A percentile compares a stretch with the other conserved stretches of the same genome.
Conservation (phyloP, 2,888 invertebrate species). For the Trichacis sp. region DNA sequence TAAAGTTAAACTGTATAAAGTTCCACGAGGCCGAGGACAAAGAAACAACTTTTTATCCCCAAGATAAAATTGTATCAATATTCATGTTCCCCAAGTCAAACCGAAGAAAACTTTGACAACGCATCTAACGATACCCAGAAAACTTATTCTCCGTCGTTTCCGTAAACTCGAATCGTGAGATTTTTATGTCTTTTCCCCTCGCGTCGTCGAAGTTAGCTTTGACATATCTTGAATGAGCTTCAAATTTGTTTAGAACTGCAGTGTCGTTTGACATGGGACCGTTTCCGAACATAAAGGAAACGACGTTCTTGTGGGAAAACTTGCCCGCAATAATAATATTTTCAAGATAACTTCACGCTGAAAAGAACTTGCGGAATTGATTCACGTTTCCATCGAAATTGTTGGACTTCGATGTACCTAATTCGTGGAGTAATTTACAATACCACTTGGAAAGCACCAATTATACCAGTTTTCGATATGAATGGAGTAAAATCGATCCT, state of each 20-base stretch:
- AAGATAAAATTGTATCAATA: too few relatives aligned
- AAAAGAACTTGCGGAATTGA: neutral
- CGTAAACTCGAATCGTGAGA: conserved; percentile 14
- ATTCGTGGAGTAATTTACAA: neutral
- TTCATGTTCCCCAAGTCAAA: neutral
- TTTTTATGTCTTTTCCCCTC: conserved; percentile 14
- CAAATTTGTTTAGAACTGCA: conserved; percentile 14
- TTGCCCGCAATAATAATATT: neutral
- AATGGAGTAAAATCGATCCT: neutral
- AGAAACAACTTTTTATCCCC: too few relatives aligned
- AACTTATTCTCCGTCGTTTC: conserved; percentile 17
- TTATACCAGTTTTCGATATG: neutral
- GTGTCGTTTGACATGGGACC: conserved; percentile 17
- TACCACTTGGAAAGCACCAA: neutral
- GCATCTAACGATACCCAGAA: conserved; percentile 16
- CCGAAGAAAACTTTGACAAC: conserved; percentile 22
- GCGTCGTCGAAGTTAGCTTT: conserved; percentile 24
- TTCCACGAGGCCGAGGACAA: too few relatives aligned
- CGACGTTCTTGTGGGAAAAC: neutral
- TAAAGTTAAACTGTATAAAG: too few relatives aligned
- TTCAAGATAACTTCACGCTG: neutral
- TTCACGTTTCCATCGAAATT: too few relatives aligned
- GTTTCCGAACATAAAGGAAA: neutral
- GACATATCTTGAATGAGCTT: conserved; percentile 18
- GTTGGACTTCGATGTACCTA: too few relatives aligned